phyloP scores from a whole-genome alignment of 2,797 vertebrate genomes.

The Dromococcyx pavoninus region DNA sequence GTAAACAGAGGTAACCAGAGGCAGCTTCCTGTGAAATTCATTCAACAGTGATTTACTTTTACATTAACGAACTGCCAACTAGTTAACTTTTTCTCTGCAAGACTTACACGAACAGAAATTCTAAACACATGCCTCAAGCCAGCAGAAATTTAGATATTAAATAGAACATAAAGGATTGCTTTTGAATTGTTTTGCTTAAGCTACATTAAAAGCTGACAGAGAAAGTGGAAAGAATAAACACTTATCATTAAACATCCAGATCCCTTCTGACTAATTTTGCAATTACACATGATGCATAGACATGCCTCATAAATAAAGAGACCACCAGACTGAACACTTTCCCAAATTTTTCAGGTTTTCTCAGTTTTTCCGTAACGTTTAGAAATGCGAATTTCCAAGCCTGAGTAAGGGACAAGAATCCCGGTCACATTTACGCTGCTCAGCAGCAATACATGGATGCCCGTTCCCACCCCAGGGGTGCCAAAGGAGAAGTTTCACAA shows the following conservation, averaged over 20 bases:
- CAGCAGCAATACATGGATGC: not conserved
- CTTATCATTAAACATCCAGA: not conserved
- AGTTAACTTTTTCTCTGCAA: not conserved
- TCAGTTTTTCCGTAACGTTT: not conserved
- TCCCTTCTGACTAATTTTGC: not conserved
- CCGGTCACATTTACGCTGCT: not conserved
- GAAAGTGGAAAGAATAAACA: not conserved
- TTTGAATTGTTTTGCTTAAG: not conserved
- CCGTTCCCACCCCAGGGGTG: not conserved
- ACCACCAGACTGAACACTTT: not conserved
- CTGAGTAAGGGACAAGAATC: not conserved
- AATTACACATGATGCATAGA: not conserved
- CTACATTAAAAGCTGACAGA: slow-evolving; percentile 3
- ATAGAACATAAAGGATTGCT: not conserved
- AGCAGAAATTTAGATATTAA: not conserved
- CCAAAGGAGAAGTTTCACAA: not conserved
- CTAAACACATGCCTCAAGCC: not conserved
- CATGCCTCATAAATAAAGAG: not conserved
- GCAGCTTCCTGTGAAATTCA: slow-evolving; percentile 7
- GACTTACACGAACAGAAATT: not conserved
- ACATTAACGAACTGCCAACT: not conserved
- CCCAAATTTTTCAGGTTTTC: not conserved
- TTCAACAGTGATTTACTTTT: slow-evolving; percentile 30
- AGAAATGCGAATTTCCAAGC: not conserved
- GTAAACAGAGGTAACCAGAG: slow-evolving; percentile 29